phyloP scores from a whole-genome alignment of 2,888 invertebrate species.

The Platynereis dumerilii region DNA sequence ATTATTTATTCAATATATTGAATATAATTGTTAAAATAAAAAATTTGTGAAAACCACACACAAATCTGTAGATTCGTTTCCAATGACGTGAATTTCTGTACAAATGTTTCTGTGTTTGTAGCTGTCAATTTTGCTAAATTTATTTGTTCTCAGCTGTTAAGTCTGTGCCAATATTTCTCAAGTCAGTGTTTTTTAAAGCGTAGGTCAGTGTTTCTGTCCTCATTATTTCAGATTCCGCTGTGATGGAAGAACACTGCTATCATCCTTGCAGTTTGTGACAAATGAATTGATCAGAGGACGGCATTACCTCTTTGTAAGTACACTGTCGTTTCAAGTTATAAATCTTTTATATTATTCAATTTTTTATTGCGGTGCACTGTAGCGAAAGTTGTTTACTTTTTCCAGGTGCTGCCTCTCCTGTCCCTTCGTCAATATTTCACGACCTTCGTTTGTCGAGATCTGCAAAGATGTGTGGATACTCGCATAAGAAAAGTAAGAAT shows the following conservation, averaged over 20 bases:
- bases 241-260: slow-evolving; percentile 56
- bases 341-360: background rate
- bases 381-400: background rate
- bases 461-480: slow-evolving; percentile 58
- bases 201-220: too few relatives aligned
- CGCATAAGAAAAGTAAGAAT: slow-evolving; percentile 51
- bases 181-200: too few relatives aligned
- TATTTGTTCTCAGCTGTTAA: too few relatives aligned
- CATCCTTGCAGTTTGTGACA: slow-evolving; percentile 57
- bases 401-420: slow-evolving; percentile 61
- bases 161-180: too few relatives aligned
- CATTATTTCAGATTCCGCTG: slow-evolving; percentile 50
- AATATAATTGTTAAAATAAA: background rate
- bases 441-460: slow-evolving; percentile 59
- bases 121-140: too few relatives aligned
- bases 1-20: background rate
- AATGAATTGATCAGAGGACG: slow-evolving; percentile 57
- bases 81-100: too few relatives aligned
- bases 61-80: too few relatives aligned
- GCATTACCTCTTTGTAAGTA: slow-evolving; percentile 59
- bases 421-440: slow-evolving; percentile 60
- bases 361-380: too few relatives aligned
- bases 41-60: too few relatives aligned
- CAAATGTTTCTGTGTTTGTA: too few relatives aligned
- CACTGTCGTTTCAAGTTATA: background rate